Conservation (phyloP, 2,888 invertebrate species). For the Drosophila melanosoma region DNA sequence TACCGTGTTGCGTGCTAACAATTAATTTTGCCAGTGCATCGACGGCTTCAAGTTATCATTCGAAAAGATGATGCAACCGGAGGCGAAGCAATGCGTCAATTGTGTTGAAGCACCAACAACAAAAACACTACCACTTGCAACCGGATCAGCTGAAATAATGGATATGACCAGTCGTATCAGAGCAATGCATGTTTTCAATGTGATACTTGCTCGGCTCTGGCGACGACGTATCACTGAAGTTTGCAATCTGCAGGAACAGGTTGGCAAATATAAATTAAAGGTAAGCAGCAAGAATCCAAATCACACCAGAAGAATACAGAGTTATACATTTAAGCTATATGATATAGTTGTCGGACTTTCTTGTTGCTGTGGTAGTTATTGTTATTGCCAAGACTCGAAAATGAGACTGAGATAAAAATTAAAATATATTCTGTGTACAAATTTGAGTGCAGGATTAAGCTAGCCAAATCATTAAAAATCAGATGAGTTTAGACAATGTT, state of each 20-base stretch:
- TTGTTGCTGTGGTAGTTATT: background rate
- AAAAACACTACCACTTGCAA: background rate
- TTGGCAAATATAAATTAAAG: conserved; percentile 29
- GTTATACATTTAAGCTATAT: background rate
- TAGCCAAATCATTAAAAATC: background rate
- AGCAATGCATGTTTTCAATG: conserved; percentile 43
- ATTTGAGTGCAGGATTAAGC: background rate
- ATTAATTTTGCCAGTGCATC: background rate
- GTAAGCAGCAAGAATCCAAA: conserved; percentile 16
- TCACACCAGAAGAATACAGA: background rate
- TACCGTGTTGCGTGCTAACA: too few relatives aligned
- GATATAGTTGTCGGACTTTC: background rate
- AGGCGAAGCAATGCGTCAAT: background rate
- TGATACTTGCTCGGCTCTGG: conserved; percentile 39
- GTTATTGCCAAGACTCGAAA: background rate
- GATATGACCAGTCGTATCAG: conserved; percentile 22
- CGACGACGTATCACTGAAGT: conserved; percentile 50
- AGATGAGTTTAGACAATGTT: background rate
- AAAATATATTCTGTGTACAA: background rate
- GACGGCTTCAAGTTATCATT: background rate
- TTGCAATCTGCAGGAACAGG: conserved; percentile 18
- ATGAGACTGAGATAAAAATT: background rate
- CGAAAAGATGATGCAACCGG: background rate
- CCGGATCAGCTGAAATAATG: conserved; percentile 13
- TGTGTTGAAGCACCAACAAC: too few relatives aligned